These are phyloP conservation scores for Cephalopachus bancanus DNA, from an alignment of 2,797 vertebrate species.

Conservation along the genomic window DNA sequence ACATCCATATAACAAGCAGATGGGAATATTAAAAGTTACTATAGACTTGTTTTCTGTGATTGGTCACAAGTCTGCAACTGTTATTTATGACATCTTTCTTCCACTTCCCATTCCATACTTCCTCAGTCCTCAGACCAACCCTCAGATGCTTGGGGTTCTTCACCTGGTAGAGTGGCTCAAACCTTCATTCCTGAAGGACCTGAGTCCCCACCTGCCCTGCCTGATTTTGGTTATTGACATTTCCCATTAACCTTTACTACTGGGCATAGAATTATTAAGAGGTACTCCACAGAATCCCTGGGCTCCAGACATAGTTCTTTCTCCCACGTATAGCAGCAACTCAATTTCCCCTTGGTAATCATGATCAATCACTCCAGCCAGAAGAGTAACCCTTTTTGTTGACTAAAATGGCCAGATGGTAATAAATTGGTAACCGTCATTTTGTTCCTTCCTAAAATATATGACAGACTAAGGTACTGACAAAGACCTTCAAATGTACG, in stretches of 20 bases:
- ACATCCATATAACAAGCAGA: not conserved
- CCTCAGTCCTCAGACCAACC: not conserved
- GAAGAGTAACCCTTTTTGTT: not conserved
- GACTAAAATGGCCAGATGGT: not conserved
- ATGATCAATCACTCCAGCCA: not conserved
- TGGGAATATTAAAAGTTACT: not conserved
- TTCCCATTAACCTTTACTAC: not conserved
- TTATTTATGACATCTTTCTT: not conserved
- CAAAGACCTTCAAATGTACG: not conserved
- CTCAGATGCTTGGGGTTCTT: not conserved
- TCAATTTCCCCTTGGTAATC: not conserved
- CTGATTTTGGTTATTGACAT: not conserved
- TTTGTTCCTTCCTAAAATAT: not conserved
- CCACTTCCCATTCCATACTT: not conserved
- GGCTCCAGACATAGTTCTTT: not conserved
- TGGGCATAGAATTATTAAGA: too few relatives aligned
- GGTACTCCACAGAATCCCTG: not conserved
- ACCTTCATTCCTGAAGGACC: not conserved
- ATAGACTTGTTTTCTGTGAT: not conserved
- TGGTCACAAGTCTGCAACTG: not conserved
- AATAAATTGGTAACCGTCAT: not conserved
- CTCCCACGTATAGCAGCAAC: not conserved
- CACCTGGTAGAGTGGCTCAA: not conserved
- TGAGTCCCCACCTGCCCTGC: not conserved
- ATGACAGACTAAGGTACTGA: conserved; percentile 1